phyloP scores from a whole-genome alignment of 2,888 invertebrate species.

The Lasioglossum marginatum region DNA sequence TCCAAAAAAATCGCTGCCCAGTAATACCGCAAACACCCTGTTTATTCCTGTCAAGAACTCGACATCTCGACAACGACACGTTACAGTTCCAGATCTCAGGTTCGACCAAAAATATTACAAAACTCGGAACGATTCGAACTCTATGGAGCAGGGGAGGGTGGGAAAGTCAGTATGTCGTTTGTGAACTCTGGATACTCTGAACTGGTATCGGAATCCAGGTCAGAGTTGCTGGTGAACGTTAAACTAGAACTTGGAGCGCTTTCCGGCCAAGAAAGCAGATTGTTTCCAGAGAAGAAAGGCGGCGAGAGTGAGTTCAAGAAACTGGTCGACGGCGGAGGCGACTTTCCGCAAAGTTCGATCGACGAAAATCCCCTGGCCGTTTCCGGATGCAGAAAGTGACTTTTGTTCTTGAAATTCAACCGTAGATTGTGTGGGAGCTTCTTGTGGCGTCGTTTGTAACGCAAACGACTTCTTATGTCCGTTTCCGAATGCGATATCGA shows the following conservation, averaged over 20 bases:
- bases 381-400: conserved; percentile 80
- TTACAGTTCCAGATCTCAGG: conserved; percentile 8
- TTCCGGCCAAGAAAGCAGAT: conserved; percentile 82
- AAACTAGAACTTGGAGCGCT: conserved; percentile 83
- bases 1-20: neutral
- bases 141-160: conserved; percentile 83
- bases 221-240: conserved; percentile 83
- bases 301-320: conserved; percentile 86
- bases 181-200: conserved; percentile 84
- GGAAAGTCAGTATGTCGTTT: conserved; percentile 82
- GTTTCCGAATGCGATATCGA: conserved; percentile 86
- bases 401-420: conserved; percentile 84
- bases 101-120: neutral
- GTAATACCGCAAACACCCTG: neutral
- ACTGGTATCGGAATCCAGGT: conserved; percentile 82
- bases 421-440: conserved; percentile 82
- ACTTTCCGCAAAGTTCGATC: conserved; percentile 82
- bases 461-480: conserved; percentile 84
- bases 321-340: conserved; percentile 86
- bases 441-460: conserved; percentile 79
- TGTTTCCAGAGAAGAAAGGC: conserved; percentile 82
- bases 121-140: conserved; percentile 6
- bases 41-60: conserved; percentile 13
- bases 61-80: conserved; percentile 3
- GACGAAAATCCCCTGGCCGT: conserved; percentile 77